Evolutionary conservation across 2,113 vertebrate species (phyloP), one percentile per base, ranked within the genome.

Genomic region (Melanerpes aurifrons): DNA sequence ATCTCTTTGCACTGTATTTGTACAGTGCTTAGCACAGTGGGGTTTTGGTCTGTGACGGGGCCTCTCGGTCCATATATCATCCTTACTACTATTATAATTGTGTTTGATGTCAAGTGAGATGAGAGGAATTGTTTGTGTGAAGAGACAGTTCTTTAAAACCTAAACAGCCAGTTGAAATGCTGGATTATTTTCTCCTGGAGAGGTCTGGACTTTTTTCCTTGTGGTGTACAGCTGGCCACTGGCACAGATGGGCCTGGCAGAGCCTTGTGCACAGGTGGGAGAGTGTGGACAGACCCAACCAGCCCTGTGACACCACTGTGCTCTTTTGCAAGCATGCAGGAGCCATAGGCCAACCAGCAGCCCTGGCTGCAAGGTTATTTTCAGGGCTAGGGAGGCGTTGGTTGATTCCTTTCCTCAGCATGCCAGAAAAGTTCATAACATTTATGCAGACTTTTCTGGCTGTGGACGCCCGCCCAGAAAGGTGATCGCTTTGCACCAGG

Each of bases 1-100:
- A 93, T 94, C 93, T 90, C 87, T 45, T 40, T 69, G 76, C 76
- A 72, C 73, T 26, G 64, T 90, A 24, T 94, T 85, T 90, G 68
- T 75, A 48, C 57, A 31, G 80, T 10, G 74, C 92, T 93, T 73
- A 70, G 85, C 89, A 12, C 78, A 43, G 94, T 31, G 68, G 82
- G 84, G 64, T 71, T 87, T 90, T 45, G 67, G 64, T 67, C 57
- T 0, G 0, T 3, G 48, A 2, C 10, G 71, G 74, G 88, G 82
- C 87, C 48, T 10, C 59, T 32, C 5, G 0, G 35, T 79, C 63
- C 48, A 68, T 29, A 68, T 76, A 57, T 82, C 75, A 37, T 22
- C 35, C 3, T 4, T 28, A 22, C 48, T 32, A 5, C 26, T 62
- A 72, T 47, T 56, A 35, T 32, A 75, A 77, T 67, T 1, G 0